Base-by-base conservation (phyloP, 2,888 invertebrate genomes). In the Altica lythri region DNA sequence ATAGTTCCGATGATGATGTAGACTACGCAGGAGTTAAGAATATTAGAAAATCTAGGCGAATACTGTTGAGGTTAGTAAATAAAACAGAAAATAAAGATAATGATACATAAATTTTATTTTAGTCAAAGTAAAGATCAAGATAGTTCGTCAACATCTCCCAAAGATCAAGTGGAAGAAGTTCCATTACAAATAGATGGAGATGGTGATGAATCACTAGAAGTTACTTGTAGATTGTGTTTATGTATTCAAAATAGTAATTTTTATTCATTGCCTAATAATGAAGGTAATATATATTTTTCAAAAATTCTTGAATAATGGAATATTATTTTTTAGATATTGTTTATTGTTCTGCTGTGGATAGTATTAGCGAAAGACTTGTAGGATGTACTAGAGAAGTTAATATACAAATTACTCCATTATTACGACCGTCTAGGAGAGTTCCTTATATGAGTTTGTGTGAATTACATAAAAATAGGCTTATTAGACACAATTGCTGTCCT, bases 401-500 rank as follows among this genome's bases (percentile, higher is more conserved):
- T 61, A 75, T 75, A 42, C 79, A 77, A 32, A 79, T 81, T 35
- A 80, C 81, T 12, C 79, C 86, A 35, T 77, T 90, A 70, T 71
- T 85, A 27, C 80, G 90, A 13, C 85, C 89, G 4, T 89, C 90
- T 17, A 82, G 83, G 2, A 79, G 88, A 35, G 85, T 92, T 44
- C 91, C 92, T 6, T 94, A 87, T 75, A 82, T 89, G 72, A 83
- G 90, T 12, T 79, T 90, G 16, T 95, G 95, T 73, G 82, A 83
- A 42, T 82, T 86, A 66, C 95, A 95, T 75, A 81, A 84, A 55
- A 84, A 86, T 65, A 83, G 92, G 54, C 77, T 95, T 55, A 77
- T 83, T 9, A 77, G 83, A 27, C 95, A 95, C 75, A 91, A 93
- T 75, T 93, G 93, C 74, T 95, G 95, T 71, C 90, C 94, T 0